phyloP scores from a whole-genome alignment of 2,888 invertebrate species.

The Eupithecia vulgata region DNA sequence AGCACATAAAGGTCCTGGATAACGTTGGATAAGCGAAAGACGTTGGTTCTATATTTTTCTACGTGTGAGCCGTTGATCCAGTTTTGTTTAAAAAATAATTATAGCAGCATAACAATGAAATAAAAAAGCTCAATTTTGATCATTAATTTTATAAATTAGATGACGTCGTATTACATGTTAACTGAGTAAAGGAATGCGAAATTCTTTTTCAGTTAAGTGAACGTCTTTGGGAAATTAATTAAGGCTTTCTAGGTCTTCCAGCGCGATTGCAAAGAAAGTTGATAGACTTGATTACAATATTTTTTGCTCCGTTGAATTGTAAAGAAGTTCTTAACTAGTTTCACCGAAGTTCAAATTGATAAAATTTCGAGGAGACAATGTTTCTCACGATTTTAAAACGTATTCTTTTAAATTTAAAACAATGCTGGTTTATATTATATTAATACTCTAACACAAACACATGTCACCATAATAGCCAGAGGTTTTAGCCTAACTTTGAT shows the following conservation, averaged over 20 bases:
- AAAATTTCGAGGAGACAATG: conserved; percentile 14
- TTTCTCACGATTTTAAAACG: not conserved
- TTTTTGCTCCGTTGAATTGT: conserved; percentile 33
- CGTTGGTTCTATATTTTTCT: not conserved
- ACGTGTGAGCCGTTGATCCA: not conserved
- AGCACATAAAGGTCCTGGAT: not conserved
- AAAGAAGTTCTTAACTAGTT: conserved; percentile 35
- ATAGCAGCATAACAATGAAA: too few relatives aligned
- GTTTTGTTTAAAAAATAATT: not conserved
- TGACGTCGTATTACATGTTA: not conserved
- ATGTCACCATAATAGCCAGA: not conserved
- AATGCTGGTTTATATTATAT: not conserved
- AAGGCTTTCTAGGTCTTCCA: conserved; percentile 9
- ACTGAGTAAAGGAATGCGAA: not conserved
- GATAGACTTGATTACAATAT: conserved; percentile 25
- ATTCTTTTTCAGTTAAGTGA: not conserved
- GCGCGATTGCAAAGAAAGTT: not conserved
- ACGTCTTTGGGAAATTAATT: not conserved
- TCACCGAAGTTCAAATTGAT: conserved; percentile 31
- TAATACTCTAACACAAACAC: not conserved
- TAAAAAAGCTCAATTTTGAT: too few relatives aligned
- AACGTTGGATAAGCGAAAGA: not conserved
- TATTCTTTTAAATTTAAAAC: not conserved
- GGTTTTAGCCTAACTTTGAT: not conserved
- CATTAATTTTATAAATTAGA: not conserved